These are phyloP conservation scores for Suillia variegata DNA, from an alignment of 2,888 invertebrate genomes.

Conservation along the genomic window DNA sequence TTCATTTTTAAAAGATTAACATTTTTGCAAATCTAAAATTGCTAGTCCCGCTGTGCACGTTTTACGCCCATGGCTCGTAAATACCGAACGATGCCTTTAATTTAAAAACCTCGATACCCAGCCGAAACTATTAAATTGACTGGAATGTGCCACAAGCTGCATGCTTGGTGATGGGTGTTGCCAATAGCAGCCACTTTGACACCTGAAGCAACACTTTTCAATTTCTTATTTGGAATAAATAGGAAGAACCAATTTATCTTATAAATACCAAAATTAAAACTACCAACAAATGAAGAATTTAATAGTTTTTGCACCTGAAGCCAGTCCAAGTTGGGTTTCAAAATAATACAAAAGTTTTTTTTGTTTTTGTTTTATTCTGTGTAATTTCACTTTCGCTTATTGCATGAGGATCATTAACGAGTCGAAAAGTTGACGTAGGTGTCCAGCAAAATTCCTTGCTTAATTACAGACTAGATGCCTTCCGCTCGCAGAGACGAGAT, in stretches of 20 bases:
- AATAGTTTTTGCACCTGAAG: constrained; percentile 3
- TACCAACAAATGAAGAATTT: constrained; percentile 33
- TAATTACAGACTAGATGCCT: constrained; percentile 37
- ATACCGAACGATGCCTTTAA: no score
- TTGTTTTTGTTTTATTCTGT: neutral
- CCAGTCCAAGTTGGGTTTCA: no score
- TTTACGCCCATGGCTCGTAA: constrained; percentile 1
- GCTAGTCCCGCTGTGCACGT: constrained; percentile 25
- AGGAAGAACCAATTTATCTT: constrained; percentile 25
- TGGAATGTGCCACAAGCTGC: constrained; percentile 18
- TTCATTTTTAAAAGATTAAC: constrained; percentile 12
- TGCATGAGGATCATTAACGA: constrained; percentile 44
- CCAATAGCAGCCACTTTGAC: neutral
- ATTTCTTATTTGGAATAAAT: no score
- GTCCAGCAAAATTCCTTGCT: constrained; percentile 1
- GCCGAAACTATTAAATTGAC: no score
- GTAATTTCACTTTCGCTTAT: constrained; percentile 48
- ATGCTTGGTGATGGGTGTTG: constrained; percentile 31
- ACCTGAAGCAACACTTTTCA: constrained; percentile 28
- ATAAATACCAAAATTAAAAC: constrained; percentile 31
- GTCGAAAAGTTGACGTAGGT: no score
- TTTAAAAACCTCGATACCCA: no score
- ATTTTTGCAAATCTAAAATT: constrained; percentile 39
- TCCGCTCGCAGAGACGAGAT: neutral
- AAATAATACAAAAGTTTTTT: no score